Percentiles rank a stretch among this genome's conserved stretches.
These are phyloP conservation scores for Sebastes diploproa DNA, from an alignment of 2,797 vertebrate species.

Conservation along the genomic window DNA sequence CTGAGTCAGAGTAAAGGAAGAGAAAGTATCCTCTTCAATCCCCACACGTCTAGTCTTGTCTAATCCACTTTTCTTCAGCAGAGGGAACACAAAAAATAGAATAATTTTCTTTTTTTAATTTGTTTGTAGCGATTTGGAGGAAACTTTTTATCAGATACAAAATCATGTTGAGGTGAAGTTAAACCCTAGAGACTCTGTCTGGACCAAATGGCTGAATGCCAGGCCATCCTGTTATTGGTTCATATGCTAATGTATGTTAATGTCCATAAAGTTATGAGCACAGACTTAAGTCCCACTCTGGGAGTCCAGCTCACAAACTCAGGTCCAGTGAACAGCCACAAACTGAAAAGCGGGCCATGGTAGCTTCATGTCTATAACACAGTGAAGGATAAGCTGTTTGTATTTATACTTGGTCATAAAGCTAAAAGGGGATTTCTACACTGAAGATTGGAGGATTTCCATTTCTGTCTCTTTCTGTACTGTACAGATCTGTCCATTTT, in stretches of 20 bases:
- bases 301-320: background rate
- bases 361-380: background rate
- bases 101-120: background rate
- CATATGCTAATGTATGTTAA: conserved; percentile 33
- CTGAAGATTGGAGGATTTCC: background rate
- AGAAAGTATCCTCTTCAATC: background rate
- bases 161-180: background rate
- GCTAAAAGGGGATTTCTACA: background rate
- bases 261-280: conserved; percentile 31
- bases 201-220: conserved; percentile 16
- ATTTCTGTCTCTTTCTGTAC: background rate
- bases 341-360: background rate
- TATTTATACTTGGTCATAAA: background rate
- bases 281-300: background rate
- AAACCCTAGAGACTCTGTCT: background rate
- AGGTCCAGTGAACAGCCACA: background rate
- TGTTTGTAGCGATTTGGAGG: background rate
- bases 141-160: background rate
- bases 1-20: background rate
- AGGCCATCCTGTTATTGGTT: conserved; percentile 1
- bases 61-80: background rate
- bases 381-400: background rate
- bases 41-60: background rate
- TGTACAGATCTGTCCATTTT: background rate
- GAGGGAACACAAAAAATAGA: background rate